Evolutionary conservation across 2,888 invertebrate species (phyloP).

Genomic region (Drosophila meridiana): DNA sequence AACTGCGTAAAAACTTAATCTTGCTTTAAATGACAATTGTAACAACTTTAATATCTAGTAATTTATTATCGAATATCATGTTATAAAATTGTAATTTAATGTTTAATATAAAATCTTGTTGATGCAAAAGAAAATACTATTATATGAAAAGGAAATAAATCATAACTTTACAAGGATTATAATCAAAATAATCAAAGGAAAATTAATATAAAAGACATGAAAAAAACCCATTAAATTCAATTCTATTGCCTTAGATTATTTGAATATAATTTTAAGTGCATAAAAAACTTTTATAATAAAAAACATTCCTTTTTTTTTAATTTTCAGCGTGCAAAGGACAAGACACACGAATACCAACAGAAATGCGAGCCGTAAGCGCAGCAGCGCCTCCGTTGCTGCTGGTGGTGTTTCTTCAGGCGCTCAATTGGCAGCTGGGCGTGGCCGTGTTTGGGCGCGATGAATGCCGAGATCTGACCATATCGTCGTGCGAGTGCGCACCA

Average conservation of each 20-base stretch:
- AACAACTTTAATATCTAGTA: neutral
- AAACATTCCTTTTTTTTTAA: neutral
- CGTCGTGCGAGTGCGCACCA: conserved; percentile 80
- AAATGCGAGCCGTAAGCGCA: conserved; percentile 32
- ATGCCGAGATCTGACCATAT: conserved; percentile 74
- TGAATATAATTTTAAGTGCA: neutral
- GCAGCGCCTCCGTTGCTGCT: conserved; percentile 49
- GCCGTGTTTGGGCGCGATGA: conserved; percentile 71
- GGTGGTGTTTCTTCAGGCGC: conserved; percentile 40
- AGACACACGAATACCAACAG: conserved; percentile 3
- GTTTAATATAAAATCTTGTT: neutral
- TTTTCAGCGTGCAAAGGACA: conserved; percentile 11
- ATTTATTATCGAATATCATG: neutral
- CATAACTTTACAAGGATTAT: neutral
- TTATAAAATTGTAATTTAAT: no score
- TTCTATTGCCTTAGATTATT: neutral
- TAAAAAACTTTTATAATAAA: neutral
- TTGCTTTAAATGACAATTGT: neutral
- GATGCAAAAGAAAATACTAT: neutral
- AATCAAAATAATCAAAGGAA: neutral
- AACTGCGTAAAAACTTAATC: neutral
- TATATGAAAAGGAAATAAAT: neutral
- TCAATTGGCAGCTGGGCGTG: conserved; percentile 35
- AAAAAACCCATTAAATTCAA: neutral
- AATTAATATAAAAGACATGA: neutral